phyloP scores from a whole-genome alignment of 2,888 invertebrate species.

The Bursaphelenchus okinawaensis region DNA sequence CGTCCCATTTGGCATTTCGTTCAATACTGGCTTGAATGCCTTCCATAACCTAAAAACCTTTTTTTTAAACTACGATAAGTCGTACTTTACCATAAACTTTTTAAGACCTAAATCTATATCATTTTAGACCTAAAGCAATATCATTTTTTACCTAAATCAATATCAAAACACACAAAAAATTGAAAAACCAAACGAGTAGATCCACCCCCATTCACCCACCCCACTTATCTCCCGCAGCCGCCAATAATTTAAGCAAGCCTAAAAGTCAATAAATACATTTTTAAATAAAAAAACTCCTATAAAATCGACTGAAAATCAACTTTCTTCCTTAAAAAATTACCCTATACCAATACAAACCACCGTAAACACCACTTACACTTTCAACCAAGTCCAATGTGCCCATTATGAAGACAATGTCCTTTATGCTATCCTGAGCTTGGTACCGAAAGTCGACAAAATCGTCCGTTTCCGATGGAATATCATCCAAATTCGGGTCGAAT shows the following conservation, averaged over 20 bases:
- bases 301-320: slow-evolving; percentile 2
- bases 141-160: background rate
- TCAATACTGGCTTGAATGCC: slow-evolving; percentile 65
- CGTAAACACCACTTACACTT: slow-evolving; percentile 25
- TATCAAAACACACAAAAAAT: too few species aligned
- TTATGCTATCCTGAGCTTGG: slow-evolving; percentile 72
- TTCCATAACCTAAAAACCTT: slow-evolving; percentile 60
- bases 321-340: background rate
- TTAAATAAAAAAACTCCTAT: background rate
- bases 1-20: slow-evolving; percentile 76
- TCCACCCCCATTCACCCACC: background rate
- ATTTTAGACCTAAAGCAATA: too few species aligned
- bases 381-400: slow-evolving; percentile 82
- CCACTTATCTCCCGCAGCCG: too few species aligned
- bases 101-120: too few species aligned
- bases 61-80: too few species aligned
- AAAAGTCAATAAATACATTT: too few species aligned
- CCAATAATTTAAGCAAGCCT: too few species aligned
- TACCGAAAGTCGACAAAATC: slow-evolving; percentile 75
- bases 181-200: background rate
- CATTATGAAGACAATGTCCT: slow-evolving; percentile 92
- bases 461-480: slow-evolving; percentile 75
- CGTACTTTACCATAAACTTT: too few species aligned
- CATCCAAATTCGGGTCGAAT: slow-evolving; percentile 85
- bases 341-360: slow-evolving; percentile 6